Evolutionary conservation across 2,888 invertebrate genomes (phyloP).

Genomic region (Desoria tigrina): DNA sequence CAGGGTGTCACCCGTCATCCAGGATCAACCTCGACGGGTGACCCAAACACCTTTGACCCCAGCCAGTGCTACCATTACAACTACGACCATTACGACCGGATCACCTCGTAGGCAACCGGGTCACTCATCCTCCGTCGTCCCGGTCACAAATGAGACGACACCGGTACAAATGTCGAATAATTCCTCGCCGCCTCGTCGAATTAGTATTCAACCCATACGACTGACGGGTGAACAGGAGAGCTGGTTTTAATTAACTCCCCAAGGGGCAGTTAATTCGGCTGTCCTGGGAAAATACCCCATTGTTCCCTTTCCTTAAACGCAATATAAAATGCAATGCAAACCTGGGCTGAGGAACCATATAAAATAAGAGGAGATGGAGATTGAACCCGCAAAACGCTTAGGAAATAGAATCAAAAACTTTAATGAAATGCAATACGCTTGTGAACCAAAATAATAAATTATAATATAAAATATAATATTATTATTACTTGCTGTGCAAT

Average conservation of each 20-base stretch:
- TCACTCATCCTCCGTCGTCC: background rate
- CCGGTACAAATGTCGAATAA: background rate
- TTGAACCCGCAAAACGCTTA: too few relatives aligned
- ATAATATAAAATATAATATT: too few relatives aligned
- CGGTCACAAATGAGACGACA: background rate
- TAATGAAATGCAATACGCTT: too few relatives aligned
- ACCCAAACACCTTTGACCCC: background rate
- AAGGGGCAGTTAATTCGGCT: too few relatives aligned
- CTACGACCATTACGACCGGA: background rate
- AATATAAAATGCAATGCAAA: too few relatives aligned
- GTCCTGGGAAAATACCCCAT: too few relatives aligned
- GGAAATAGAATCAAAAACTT: too few relatives aligned
- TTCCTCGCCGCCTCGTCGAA: background rate
- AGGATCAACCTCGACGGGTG: conserved; percentile 20
- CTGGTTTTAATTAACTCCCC: conserved; percentile 2
- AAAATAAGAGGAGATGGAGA: too few relatives aligned
- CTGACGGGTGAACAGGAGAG: conserved; percentile 14
- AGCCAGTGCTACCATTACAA: background rate
- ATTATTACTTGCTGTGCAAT: too few relatives aligned
- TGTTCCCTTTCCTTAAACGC: too few relatives aligned
- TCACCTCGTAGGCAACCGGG: background rate
- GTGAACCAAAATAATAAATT: too few relatives aligned
- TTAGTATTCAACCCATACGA: conserved; percentile 7
- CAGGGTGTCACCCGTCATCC: conserved; percentile 40
- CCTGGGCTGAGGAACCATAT: too few relatives aligned